Conservation (phyloP, 2,888 invertebrate genomes). For the Lasioglossum morio region DNA sequence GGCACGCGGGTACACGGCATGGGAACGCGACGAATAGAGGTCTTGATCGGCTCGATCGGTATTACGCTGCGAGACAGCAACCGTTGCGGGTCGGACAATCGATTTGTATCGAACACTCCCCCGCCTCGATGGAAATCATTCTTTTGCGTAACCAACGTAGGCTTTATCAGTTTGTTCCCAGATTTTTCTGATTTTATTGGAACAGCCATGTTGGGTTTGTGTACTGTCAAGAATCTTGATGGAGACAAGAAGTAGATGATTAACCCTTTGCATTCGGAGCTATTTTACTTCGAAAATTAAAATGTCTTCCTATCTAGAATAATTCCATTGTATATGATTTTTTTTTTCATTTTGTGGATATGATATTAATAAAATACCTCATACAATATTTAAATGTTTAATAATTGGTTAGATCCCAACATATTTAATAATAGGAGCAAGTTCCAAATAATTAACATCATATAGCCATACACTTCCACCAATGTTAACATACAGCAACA, state of each 20-base stretch:
- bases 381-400: no score
- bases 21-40: slow-evolving; percentile 52
- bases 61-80: background rate
- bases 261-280: no score
- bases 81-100: background rate
- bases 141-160: background rate
- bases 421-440: no score
- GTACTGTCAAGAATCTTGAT: background rate
- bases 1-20: slow-evolving; percentile 37
- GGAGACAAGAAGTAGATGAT: background rate
- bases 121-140: background rate
- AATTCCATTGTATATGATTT: no score
- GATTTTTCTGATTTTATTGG: background rate
- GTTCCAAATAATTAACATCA: no score
- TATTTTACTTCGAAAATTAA: no score
- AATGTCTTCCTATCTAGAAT: no score
- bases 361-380: no score
- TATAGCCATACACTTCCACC: no score
- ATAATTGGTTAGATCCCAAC: no score
- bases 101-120: background rate
- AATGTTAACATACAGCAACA: no score
- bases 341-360: no score
- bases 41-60: slow-evolving; percentile 19
- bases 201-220: background rate
- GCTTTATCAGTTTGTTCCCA: background rate